These are phyloP conservation scores for Charanyca ferruginea DNA, from an alignment of 2,888 invertebrate genomes.

Conservation along the genomic window DNA sequence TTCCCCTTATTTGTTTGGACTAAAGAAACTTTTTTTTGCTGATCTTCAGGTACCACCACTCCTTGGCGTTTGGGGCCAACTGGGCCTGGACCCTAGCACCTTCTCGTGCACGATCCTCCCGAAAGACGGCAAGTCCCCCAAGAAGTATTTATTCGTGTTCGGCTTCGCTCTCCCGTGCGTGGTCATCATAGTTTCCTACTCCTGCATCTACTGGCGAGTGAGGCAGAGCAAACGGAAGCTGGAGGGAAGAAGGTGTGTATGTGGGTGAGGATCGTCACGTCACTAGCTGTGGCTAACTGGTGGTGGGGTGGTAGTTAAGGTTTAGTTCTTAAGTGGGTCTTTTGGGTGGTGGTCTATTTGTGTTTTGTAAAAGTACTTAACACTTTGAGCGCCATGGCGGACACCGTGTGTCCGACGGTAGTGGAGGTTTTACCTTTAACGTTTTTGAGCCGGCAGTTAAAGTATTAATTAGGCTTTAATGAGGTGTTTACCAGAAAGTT, in stretches of 20 bases:
- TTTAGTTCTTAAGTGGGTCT: constrained; percentile 8
- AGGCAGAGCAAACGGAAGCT: constrained; percentile 94
- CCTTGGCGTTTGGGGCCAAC: constrained; percentile 95
- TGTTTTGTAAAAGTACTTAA: too few relatives aligned
- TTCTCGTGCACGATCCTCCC: constrained; percentile 97
- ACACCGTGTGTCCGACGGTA: too few relatives aligned
- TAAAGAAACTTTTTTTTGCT: not conserved
- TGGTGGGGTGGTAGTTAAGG: constrained; percentile 47
- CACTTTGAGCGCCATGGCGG: too few relatives aligned
- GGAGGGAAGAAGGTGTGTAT: constrained; percentile 93
- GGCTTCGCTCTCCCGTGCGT: constrained; percentile 96
- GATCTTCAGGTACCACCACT: constrained; percentile 93
- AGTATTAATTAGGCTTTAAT: too few relatives aligned
- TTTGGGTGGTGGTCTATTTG: not conserved
- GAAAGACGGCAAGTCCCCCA: constrained; percentile 95
- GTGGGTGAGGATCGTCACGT: constrained; percentile 81
- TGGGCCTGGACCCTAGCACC: constrained; percentile 95
- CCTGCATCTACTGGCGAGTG: constrained; percentile 96
- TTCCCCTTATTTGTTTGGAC: too few relatives aligned
- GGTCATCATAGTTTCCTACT: constrained; percentile 96
- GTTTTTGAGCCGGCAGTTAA: too few relatives aligned
- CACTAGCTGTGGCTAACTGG: constrained; percentile 71
- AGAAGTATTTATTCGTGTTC: constrained; percentile 95
- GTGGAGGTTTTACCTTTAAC: too few relatives aligned
- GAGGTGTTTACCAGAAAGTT: too few relatives aligned